Evolutionary conservation across 1,140 invertebrate genomes (phyloP), one percentile per base, ranked within the genome.

Genomic region (Calosoma granatense): DNA sequence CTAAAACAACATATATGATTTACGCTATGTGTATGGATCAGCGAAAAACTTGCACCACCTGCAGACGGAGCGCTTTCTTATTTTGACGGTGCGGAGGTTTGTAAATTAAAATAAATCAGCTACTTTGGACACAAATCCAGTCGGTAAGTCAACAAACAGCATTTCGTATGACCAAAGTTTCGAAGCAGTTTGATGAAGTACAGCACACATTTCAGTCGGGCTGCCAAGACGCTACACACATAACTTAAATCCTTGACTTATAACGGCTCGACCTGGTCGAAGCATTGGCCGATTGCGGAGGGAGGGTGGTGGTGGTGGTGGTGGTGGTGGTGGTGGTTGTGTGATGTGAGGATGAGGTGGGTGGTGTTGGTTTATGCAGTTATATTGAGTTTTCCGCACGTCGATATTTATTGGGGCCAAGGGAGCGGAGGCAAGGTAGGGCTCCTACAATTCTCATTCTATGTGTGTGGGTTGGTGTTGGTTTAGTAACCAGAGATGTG

Each of bases 351-450:
- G n/a, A n/a, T n/a, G n/a, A n/a, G n/a, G n/a, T n/a, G n/a, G n/a
- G n/a, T n/a, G n/a, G n/a, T n/a, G n/a, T n/a, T n/a, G n/a, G n/a
- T n/a, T n/a, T 17, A 47, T 47, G 41, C 17, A 47, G 41, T 47
- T 47, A 47, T 47, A 47, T 47, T 47, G 41, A 47, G 41, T 47
- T 47, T 47, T 47, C 41, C 17, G 9, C 41, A 47, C 41, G 17
- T 47, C 41, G 41, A 47, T 47, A 47, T 47, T 47, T 47, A 47
- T 47, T 47, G 41, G 41, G 41, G 41, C 41, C 41, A 47, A 47
- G 41, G 41, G 41, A 47, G 9, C 9, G 41, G 41, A 17, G 17
- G n/a, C n/a, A n/a, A n/a, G n/a, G n/a, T n/a, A n/a, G n/a, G n/a
- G n/a, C n/a, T n/a, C n/a, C n/a, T n/a, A n/a, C n/a, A n/a, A n/a